phyloP scores from a whole-genome alignment of 2,888 invertebrate genomes.

The Parnassius mnemosyne region DNA sequence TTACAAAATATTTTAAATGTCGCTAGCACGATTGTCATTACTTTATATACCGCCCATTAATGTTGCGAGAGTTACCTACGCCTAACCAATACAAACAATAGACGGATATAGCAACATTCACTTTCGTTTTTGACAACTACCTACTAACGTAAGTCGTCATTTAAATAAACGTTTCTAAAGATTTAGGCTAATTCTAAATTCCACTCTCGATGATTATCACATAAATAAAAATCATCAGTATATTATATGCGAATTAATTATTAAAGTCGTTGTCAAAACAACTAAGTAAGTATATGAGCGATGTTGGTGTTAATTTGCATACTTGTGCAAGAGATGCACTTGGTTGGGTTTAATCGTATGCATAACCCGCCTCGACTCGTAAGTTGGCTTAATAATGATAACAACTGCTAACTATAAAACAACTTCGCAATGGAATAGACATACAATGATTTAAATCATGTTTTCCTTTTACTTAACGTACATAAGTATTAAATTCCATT shows the following conservation, averaged over 20 bases:
- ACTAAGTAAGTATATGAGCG: conserved; percentile 50
- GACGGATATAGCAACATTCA: conserved; percentile 35
- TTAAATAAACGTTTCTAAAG: conserved; percentile 9
- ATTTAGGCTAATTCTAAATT: conserved; percentile 2
- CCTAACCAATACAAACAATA: conserved; percentile 41
- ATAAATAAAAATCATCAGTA: conserved; percentile 13
- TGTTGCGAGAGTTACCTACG: conserved; percentile 50
- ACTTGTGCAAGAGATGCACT: conserved; percentile 63
- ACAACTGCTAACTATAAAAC: background rate
- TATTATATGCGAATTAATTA: conserved; percentile 32
- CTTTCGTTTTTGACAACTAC: conserved; percentile 46
- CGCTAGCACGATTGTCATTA: conserved; percentile 47
- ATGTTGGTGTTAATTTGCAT: conserved; percentile 55
- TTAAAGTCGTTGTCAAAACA: conserved; percentile 45
- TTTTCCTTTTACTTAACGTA: no score
- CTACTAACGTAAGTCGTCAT: conserved; percentile 11
- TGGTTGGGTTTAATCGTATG: conserved; percentile 54
- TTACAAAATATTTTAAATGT: conserved; percentile 64
- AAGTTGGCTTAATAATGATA: conserved; percentile 45
- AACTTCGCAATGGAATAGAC: background rate
- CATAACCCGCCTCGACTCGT: conserved; percentile 49
- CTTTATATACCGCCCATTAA: conserved; percentile 42
- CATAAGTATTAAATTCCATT: no score
- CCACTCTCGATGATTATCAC: conserved; percentile 2
- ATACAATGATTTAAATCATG: background rate